Conservation (phyloP, 2,888 invertebrate species). For the Coremacera marginata region DNA sequence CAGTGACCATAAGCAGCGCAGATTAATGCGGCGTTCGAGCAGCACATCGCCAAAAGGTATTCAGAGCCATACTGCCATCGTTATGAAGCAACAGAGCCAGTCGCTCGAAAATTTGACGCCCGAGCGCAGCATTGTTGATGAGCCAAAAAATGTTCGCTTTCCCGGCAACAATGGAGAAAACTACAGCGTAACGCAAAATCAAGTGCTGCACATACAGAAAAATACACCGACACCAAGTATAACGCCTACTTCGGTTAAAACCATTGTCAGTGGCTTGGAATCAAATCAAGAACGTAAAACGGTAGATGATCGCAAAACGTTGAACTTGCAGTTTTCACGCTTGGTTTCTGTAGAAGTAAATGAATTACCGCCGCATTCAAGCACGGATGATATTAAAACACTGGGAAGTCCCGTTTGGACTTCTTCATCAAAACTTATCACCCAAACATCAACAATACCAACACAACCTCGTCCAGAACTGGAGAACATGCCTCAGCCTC, state of each 20-base stretch:
- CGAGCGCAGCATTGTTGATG: slow-evolving; percentile 67
- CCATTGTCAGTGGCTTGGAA: slow-evolving; percentile 81
- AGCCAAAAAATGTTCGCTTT: slow-evolving; percentile 83
- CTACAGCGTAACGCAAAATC: slow-evolving; percentile 92
- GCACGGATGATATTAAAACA: slow-evolving; percentile 31
- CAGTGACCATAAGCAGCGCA: slow-evolving; percentile 62
- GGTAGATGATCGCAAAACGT: slow-evolving; percentile 53
- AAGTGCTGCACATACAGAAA: slow-evolving; percentile 85
- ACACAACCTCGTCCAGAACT: slow-evolving; percentile 32
- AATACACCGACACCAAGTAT: slow-evolving; percentile 62
- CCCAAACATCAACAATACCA: slow-evolving; percentile 62
- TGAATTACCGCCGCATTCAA: slow-evolving; percentile 31
- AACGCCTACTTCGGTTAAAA: slow-evolving; percentile 73
- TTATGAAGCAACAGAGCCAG: slow-evolving; percentile 68
- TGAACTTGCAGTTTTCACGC: slow-evolving; percentile 54
- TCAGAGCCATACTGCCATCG: slow-evolving; percentile 57
- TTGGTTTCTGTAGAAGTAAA: slow-evolving; percentile 36
- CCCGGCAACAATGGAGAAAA: slow-evolving; percentile 87
- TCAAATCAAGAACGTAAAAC: slow-evolving; percentile 69
- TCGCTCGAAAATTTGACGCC: slow-evolving; percentile 68
- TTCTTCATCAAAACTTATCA: slow-evolving; percentile 66
- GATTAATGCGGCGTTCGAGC: slow-evolving; percentile 63
- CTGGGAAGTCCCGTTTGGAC: slow-evolving; percentile 65
- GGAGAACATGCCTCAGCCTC: slow-evolving; percentile 27
- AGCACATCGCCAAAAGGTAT: slow-evolving; percentile 66